A percentile compares a stretch with the other conserved stretches of the same genome.
phyloP scores from a whole-genome alignment of 2,888 invertebrate genomes.

The Lasiommata megera region DNA sequence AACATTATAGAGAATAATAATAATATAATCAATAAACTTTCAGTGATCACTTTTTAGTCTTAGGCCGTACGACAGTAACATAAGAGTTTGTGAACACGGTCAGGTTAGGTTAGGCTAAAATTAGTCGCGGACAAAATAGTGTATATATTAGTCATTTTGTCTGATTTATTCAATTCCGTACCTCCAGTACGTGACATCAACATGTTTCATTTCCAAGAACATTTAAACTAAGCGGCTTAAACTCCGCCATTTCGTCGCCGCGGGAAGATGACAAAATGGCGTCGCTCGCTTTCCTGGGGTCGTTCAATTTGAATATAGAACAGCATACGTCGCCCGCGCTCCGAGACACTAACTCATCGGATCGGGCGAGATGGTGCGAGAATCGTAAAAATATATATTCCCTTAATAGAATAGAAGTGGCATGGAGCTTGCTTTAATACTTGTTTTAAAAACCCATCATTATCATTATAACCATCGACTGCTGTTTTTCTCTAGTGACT shows the following conservation, averaged over 20 bases:
- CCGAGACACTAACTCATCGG: slow-evolving; percentile 77
- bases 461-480: too few relatives aligned
- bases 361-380: slow-evolving; percentile 73
- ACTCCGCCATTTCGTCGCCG: slow-evolving; percentile 62
- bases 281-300: slow-evolving; percentile 58
- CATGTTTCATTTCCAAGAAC: slow-evolving; percentile 36
- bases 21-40: too few relatives aligned
- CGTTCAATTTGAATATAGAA: slow-evolving; percentile 80
- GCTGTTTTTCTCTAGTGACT: too few relatives aligned
- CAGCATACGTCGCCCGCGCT: slow-evolving; percentile 78
- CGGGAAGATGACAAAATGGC: slow-evolving; percentile 73
- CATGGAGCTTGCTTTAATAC: too few relatives aligned
- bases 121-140: not conserved
- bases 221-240: slow-evolving; percentile 44
- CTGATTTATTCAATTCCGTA: not conserved
- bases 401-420: slow-evolving; percentile 53
- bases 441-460: too few relatives aligned
- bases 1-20: too few relatives aligned
- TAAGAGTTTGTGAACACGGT: too few relatives aligned
- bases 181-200: slow-evolving; percentile 11
- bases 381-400: slow-evolving; percentile 79
- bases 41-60: too few relatives aligned
- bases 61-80: too few relatives aligned
- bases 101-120: too few relatives aligned
- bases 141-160: not conserved